These are phyloP conservation scores for Synanceia verrucosa DNA, from an alignment of 2,797 vertebrate genomes.

Conservation along the genomic window DNA sequence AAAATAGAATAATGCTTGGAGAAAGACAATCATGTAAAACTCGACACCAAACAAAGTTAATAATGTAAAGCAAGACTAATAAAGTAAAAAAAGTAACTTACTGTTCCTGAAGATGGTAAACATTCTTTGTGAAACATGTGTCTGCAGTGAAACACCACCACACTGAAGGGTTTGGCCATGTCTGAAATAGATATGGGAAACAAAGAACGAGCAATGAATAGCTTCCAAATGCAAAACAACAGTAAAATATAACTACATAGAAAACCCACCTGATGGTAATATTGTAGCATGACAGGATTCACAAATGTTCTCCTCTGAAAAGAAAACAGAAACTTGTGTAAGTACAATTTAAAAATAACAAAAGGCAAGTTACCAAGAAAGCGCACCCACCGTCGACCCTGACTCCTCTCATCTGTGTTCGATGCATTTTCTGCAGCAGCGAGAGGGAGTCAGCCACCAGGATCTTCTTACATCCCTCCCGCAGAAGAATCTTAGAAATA, in stretches of 20 bases:
- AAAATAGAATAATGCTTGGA: background rate
- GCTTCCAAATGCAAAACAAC: background rate
- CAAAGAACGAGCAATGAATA: background rate
- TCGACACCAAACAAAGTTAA: background rate
- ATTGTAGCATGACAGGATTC: slow-evolving; percentile 93
- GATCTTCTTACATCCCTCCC: slow-evolving; percentile 99
- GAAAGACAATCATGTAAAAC: background rate
- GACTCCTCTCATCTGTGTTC: slow-evolving; percentile 94
- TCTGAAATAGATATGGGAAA: slow-evolving; percentile 79
- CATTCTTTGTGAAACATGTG: slow-evolving; percentile 99
- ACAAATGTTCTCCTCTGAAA: slow-evolving; percentile 95
- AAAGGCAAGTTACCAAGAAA: background rate
- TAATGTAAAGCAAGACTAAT: background rate
- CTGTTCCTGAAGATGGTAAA: slow-evolving; percentile 88
- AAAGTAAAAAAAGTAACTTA: slow-evolving; percentile 73
- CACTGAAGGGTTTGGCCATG: slow-evolving; percentile 88
- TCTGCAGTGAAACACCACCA: slow-evolving; percentile 97
- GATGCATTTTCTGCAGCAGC: slow-evolving; percentile 96
- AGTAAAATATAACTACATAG: background rate
- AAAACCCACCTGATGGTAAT: slow-evolving; percentile 90
- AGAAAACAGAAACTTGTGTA: slow-evolving; percentile 19
- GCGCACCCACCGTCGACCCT: slow-evolving; percentile 88
- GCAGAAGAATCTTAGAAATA: slow-evolving; percentile 88
- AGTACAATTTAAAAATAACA: background rate
- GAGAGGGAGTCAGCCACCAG: slow-evolving; percentile 97